A percentile compares a stretch with the other conserved stretches of the same genome.
These are phyloP conservation scores for Labeo calbasu DNA, from an alignment of 2,797 vertebrate genomes.

Conservation along the genomic window DNA sequence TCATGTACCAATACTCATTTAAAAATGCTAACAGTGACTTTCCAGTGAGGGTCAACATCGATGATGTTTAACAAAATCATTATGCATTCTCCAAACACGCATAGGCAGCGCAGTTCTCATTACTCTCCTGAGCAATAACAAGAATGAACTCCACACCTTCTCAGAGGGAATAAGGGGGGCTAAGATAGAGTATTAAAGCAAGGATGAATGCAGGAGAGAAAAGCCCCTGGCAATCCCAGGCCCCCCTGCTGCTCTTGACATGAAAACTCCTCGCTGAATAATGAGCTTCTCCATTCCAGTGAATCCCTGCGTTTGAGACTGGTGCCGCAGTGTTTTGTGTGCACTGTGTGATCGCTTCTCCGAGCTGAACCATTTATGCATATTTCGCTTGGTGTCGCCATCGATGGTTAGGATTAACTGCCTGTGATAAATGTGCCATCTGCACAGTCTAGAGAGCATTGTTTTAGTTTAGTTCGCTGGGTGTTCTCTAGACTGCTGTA, in stretches of 20 bases:
- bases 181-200: slow-evolving; percentile 61
- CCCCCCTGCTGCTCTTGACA: slow-evolving; percentile 47
- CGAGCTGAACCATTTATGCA: slow-evolving; percentile 22
- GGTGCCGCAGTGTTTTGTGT: neutral
- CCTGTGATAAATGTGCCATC: slow-evolving; percentile 36
- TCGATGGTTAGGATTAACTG: slow-evolving; percentile 21
- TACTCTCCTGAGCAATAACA: slow-evolving; percentile 61
- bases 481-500: neutral
- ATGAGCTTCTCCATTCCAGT: slow-evolving; percentile 49
- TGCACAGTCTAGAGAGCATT: slow-evolving; percentile 20
- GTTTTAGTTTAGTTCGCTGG: slow-evolving; percentile 10
- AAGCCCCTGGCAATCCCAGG: slow-evolving; percentile 63
- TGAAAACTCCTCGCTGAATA: slow-evolving; percentile 52
- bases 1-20: slow-evolving; percentile 60
- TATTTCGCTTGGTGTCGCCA: slow-evolving; percentile 37
- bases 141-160: slow-evolving; percentile 78
- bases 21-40: slow-evolving; percentile 52
- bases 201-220: slow-evolving; percentile 42
- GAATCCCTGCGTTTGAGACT: slow-evolving; percentile 29
- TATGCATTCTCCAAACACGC: slow-evolving; percentile 45
- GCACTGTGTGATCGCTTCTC: neutral
- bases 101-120: slow-evolving; percentile 55
- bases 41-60: slow-evolving; percentile 34
- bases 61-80: slow-evolving; percentile 44
- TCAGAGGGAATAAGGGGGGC: slow-evolving; percentile 71